A percentile compares a stretch with the other conserved stretches of the same genome.
These are phyloP conservation scores for Bothrops jararaca DNA, from an alignment of 2,113 vertebrate species.

Conservation along the genomic window DNA sequence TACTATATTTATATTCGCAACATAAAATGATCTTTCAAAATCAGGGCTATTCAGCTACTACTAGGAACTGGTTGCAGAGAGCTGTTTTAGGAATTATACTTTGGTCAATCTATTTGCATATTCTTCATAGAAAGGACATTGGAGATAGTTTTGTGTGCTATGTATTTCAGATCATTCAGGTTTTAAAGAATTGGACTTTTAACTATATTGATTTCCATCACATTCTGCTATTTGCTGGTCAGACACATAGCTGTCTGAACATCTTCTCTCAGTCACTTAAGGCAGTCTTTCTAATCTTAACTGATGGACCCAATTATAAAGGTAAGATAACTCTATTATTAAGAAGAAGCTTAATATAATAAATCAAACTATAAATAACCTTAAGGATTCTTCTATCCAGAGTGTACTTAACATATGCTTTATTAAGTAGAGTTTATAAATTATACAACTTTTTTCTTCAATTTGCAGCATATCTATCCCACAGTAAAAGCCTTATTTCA, in stretches of 20 bases:
- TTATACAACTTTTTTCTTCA: slow-evolving; percentile 56
- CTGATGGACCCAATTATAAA: slow-evolving; percentile 64
- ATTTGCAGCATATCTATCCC: slow-evolving; percentile 54
- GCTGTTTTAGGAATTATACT: slow-evolving; percentile 10
- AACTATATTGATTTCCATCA: slow-evolving; percentile 26
- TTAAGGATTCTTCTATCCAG: slow-evolving; percentile 58
- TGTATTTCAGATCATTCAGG: slow-evolving; percentile 27
- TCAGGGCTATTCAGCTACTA: neutral
- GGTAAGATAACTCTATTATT: slow-evolving; percentile 71
- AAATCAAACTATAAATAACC: slow-evolving; percentile 72
- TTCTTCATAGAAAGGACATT: neutral
- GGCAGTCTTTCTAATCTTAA: slow-evolving; percentile 58
- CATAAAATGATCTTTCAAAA: neutral
- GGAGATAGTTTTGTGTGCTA: neutral
- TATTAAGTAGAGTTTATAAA: slow-evolving; percentile 68
- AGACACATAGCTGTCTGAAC: slow-evolving; percentile 44
- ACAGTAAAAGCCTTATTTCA: slow-evolving; percentile 51
- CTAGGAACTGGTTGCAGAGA: neutral
- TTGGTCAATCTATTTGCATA: slow-evolving; percentile 5
- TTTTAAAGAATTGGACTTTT: slow-evolving; percentile 23
- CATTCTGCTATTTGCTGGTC: slow-evolving; percentile 36
- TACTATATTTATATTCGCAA: neutral
- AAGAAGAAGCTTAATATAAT: slow-evolving; percentile 66
- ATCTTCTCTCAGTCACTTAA: slow-evolving; percentile 50
- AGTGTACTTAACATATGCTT: slow-evolving; percentile 61